Evolutionary conservation across 2,113 vertebrate species (phyloP), one percentile per base, ranked within the genome.

Genomic region (Asarcornis scutulata): DNA sequence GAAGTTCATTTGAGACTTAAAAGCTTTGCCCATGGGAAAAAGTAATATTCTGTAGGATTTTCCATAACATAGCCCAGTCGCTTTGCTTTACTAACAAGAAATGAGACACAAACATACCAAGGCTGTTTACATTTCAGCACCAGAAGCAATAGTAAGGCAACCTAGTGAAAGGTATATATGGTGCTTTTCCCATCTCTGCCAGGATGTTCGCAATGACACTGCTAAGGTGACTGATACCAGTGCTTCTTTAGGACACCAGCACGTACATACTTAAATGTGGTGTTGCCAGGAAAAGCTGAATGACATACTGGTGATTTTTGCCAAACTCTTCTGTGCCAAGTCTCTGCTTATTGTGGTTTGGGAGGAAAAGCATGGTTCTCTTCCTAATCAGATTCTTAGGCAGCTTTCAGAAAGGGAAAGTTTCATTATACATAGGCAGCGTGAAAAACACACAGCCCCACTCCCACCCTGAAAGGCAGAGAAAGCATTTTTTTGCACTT

Each of bases 11-110:
- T 81, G 32, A 81, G 48, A 92, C 6, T 71, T 17, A 66, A 46
- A 2, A 75, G 64, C 25, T 77, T 76, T 0, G 0, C 29, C 27
- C 9, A 53, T 1, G 53, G 67, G 32, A 80, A 76, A 59, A 79
- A 64, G 7, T n/a, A 89, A 56, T 26, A 73, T 7, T 48, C 7
- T 22, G 36, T 11, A 44, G 66, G 26, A 62, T 74, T 58, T 40
- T 77, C 53, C 29, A 60, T 79, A n/a, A 64, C 3, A 4, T 10
- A 62, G 67, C n/a, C 44, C 55, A 60, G 34, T 17, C 27, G 6
- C 26, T 52, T 13, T 29, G 44, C 32, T 60, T 71, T 71, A 29
- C 55, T 50, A 13, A n/a, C 23, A 83, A 83, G 66, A 59, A 17
- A 32, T 12, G 29, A 27, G 22, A 21, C 27, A 72, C 60, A 83